Evolutionary conservation across 2,797 vertebrate species (phyloP), one percentile per base, ranked within the genome.

Genomic region (Amblyopsis hoosieri): DNA sequence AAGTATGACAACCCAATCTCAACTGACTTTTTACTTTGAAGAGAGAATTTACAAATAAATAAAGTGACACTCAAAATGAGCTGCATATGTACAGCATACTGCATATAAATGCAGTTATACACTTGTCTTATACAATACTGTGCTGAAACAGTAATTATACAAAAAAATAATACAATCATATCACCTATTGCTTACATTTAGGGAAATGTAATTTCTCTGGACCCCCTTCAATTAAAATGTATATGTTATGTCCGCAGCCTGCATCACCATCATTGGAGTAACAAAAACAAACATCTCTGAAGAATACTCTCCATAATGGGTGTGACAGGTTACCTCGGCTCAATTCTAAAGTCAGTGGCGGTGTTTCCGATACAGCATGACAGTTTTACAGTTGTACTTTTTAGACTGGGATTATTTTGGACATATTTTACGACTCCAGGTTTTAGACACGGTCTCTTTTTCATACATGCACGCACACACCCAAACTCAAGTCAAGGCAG

Each of bases 301-400:
- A 66, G 81, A 85, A 84, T 89, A 89, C 78, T 82, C 76, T 69
- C 78, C 79, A 59, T 84, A 87, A 86, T 80, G 82, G 76, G 82
- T 80, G 83, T 79, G 84, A 89, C 90, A 87, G 78, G 72, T 76
- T 72, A 80, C 79, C 72, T 72, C 71, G 72, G 80, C 67, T 73
- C 73, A 71, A 71, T 78, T 72, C 78, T 75, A 80, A 79, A 82
- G 81, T 85, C 82, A 87, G 56, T 31, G 67, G 66, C 76, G 84
- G 76, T 80, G 79, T 86, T 89, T 84, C 78, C 85, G 85, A 81
- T 60, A 7, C 83, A 69, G 71, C 72, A 59, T 77, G 85, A 85
- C 84, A 84, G 73, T 71, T 89, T 88, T 85, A 88, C 82, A 66
- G 72, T 76, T 63, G 59, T 58, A 0, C 72, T 64, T 67, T 66